phyloP scores from a whole-genome alignment of 2,113 vertebrate genomes.

The Carettochelys insculpta region DNA sequence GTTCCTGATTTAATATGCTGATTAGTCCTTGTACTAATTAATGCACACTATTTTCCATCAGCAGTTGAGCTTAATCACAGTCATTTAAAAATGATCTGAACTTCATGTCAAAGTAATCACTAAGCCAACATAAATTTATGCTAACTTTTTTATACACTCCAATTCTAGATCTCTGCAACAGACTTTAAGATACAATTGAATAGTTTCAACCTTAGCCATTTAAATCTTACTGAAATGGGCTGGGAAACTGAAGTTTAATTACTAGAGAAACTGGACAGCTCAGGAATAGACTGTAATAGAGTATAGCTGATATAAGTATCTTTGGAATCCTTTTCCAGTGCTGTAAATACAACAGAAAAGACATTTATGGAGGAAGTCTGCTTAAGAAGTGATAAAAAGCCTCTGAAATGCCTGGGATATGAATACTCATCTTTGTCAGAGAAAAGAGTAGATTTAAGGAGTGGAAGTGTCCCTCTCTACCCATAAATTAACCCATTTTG shows the following conservation, averaged over 20 bases:
- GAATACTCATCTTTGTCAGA: neutral
- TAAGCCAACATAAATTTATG: constrained; percentile 17
- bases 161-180: neutral
- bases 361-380: neutral
- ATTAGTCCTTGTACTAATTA: constrained; percentile 63
- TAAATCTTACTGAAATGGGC: neutral
- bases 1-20: constrained; percentile 55
- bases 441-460: neutral
- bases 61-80: constrained; percentile 58
- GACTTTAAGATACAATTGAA: constrained; percentile 7
- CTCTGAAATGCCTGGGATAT: constrained; percentile 5
- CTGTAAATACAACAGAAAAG: neutral
- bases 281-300: neutral
- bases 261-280: neutral
- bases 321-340: neutral
- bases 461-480: neutral
- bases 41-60: constrained; percentile 59
- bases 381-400: neutral
- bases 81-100: constrained; percentile 53
- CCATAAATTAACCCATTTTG: neutral
- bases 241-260: constrained; percentile 2
- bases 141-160: constrained; percentile 29
- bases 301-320: neutral
- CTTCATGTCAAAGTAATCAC: constrained; percentile 18
- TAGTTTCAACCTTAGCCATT: neutral